phyloP scores from a whole-genome alignment of 2,797 vertebrate genomes.

The Glossophaga mutica region DNA sequence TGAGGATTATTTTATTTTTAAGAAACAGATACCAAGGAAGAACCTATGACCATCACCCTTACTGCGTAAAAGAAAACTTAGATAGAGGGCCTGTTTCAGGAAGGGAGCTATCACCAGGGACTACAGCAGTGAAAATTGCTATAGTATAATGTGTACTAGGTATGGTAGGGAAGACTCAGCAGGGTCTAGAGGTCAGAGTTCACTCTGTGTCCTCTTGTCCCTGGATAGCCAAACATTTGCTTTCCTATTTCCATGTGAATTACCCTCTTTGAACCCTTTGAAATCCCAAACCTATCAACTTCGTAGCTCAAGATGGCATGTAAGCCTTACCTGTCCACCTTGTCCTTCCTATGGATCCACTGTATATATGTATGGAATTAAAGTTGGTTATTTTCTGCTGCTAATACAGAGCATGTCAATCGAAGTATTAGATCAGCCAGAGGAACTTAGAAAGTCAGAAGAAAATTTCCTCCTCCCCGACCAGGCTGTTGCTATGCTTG shows the following conservation, averaged over 20 bases:
- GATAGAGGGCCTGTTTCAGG: neutral
- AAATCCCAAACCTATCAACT: neutral
- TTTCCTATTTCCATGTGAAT: neutral
- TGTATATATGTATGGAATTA: neutral
- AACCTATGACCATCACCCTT: neutral
- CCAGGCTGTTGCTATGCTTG: neutral
- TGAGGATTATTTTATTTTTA: neutral
- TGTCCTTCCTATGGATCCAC: neutral
- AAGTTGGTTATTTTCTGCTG: neutral
- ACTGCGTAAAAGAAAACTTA: neutral
- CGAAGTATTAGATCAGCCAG: neutral
- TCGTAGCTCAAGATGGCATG: neutral
- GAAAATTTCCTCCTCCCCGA: neutral
- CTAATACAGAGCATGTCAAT: neutral
- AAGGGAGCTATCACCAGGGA: neutral
- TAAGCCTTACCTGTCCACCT: neutral
- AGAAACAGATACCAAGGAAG: neutral
- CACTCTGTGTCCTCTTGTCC: neutral
- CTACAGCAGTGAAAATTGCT: neutral
- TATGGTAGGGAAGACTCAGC: neutral
- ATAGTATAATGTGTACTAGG: neutral
- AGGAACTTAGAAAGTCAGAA: neutral
- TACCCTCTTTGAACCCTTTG: neutral
- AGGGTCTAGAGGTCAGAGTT: neutral
- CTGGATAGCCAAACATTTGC: neutral